Percentiles rank a stretch among this genome's conserved stretches.
These are phyloP conservation scores for Oeneis ivallda DNA, from an alignment of 2,888 invertebrate genomes.

Conservation along the genomic window DNA sequence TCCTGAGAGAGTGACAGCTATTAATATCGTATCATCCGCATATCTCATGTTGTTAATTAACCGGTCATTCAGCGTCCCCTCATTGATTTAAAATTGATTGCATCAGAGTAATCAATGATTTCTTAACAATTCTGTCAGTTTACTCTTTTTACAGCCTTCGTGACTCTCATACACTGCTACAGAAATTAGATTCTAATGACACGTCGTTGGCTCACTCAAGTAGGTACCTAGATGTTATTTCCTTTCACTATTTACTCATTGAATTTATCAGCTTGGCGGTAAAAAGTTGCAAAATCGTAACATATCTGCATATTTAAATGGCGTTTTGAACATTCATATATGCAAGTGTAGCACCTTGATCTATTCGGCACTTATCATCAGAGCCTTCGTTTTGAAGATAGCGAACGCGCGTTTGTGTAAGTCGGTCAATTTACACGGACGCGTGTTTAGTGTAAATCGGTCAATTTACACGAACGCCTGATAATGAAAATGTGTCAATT, in stretches of 20 bases:
- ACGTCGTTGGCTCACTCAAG: not conserved
- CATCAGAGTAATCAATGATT: no score
- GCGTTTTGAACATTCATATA: not conserved
- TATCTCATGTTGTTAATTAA: no score
- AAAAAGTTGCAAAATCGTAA: constrained; percentile 19
- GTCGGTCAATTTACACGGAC: no score
- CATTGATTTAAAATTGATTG: no score
- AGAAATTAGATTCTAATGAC: constrained; percentile 6
- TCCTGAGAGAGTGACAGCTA: no score
- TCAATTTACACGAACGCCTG: no score
- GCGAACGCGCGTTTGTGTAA: not conserved
- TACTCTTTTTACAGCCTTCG: constrained; percentile 1
- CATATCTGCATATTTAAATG: constrained; percentile 16
- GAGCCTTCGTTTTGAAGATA: not conserved
- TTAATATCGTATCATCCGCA: no score
- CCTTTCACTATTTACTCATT: constrained; percentile 21
- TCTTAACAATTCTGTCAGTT: constrained; percentile 4
- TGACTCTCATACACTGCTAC: not conserved
- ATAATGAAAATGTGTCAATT: not conserved
- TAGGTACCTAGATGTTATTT: constrained; percentile 2
- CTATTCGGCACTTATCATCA: constrained; percentile 3
- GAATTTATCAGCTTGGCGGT: constrained; percentile 5
- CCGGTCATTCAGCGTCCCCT: no score
- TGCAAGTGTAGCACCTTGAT: constrained; percentile 9
- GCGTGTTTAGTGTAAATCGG: no score